Evolutionary conservation across 2,113 vertebrate genomes (phyloP).

Genomic region (Pao palembangensis): DNA sequence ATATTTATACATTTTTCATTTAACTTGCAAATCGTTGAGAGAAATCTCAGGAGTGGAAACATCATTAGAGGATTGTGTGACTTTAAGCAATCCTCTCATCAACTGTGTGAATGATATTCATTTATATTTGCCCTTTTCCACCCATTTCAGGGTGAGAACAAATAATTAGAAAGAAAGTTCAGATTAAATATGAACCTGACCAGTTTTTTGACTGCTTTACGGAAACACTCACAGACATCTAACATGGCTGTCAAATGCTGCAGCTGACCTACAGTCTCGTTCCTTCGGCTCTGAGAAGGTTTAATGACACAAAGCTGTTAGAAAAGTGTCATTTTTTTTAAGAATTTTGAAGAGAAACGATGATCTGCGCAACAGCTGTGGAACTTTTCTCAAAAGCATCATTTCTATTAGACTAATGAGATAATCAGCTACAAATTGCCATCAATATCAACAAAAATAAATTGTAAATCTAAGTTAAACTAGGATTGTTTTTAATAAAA

Average conservation of each 20-base stretch:
- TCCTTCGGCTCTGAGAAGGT: no score
- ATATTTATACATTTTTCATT: slow-evolving; percentile 41
- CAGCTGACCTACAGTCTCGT: no score
- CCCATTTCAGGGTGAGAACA: neutral
- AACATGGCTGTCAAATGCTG: no score
- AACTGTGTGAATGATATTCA: slow-evolving; percentile 11
- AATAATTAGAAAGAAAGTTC: neutral
- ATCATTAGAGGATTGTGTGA: slow-evolving; percentile 27
- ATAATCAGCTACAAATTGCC: neutral
- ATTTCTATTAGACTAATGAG: neutral
- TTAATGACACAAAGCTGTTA: no score
- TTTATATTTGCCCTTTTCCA: slow-evolving; percentile 13
- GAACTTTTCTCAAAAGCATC: no score
- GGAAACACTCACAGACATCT: no score
- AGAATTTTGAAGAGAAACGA: neutral
- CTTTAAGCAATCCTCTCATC: slow-evolving; percentile 15
- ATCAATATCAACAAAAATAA: slow-evolving; percentile 20
- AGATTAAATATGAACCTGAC: neutral
- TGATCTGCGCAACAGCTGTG: neutral
- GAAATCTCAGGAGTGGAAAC: slow-evolving; percentile 27
- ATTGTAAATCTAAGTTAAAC: slow-evolving; percentile 3
- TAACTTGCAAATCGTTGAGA: slow-evolving; percentile 7
- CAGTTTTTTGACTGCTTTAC: no score
- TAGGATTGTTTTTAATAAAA: no score
- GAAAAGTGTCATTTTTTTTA: no score